A percentile compares a stretch with the other conserved stretches of the same genome.
These are phyloP conservation scores for Drusus annulatus DNA, from an alignment of 1,140 invertebrate genomes.

Conservation along the genomic window DNA sequence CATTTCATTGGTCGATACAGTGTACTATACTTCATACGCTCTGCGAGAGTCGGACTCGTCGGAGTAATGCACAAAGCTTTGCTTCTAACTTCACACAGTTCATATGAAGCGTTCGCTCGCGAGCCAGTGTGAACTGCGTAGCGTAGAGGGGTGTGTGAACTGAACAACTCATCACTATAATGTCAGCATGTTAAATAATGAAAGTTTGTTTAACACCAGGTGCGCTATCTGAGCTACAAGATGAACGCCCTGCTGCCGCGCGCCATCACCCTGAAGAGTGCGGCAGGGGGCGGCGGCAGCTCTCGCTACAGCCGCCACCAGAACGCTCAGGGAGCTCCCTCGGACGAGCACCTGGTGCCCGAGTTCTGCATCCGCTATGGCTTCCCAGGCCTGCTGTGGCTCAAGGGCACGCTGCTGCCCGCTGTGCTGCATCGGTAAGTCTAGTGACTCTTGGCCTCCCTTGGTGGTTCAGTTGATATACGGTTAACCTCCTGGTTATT, in stretches of 20 bases:
- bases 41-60: too few species aligned
- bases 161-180: too few species aligned
- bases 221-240: conserved; percentile 47
- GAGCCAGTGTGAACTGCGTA: too few species aligned
- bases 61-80: too few species aligned
- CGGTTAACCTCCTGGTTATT: background rate
- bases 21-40: too few species aligned
- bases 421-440: conserved; percentile 84
- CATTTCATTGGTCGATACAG: too few species aligned
- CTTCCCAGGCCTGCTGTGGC: conserved; percentile 91
- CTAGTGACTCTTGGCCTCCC: background rate
- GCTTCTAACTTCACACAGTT: too few species aligned
- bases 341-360: conserved; percentile 79
- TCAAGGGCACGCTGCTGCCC: conserved; percentile 90
- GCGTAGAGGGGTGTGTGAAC: too few species aligned
- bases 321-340: conserved; percentile 50
- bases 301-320: conserved; percentile 61
- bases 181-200: too few species aligned
- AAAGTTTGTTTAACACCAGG: conserved; percentile 16
- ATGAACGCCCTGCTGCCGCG: conserved; percentile 62
- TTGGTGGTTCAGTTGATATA: background rate
- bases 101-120: too few species aligned
- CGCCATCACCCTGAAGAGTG: conserved; percentile 60
- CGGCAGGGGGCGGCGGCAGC: conserved; percentile 40
- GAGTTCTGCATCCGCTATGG: conserved; percentile 91